A percentile compares a stretch with the other conserved stretches of the same genome.
These are phyloP conservation scores for Polyommatus iphigenia DNA, from an alignment of 2,888 invertebrate species.

Conservation along the genomic window DNA sequence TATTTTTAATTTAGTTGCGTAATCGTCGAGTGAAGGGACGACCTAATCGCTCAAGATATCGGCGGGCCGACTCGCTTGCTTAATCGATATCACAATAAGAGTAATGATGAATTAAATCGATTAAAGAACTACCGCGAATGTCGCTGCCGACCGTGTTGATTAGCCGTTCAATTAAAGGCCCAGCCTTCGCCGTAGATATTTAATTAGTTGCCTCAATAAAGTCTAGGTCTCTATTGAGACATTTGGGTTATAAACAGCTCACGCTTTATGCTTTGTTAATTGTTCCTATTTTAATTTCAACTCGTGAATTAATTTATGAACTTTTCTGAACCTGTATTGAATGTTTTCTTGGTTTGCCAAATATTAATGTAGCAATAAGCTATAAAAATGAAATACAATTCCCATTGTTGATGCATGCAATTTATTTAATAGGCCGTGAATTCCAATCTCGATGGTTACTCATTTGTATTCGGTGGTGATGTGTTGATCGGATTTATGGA, in stretches of 20 bases:
- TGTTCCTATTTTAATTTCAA: background rate
- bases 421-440: background rate
- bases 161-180: slow-evolving; percentile 22
- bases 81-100: slow-evolving; percentile 24
- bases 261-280: slow-evolving; percentile 5
- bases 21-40: slow-evolving; percentile 18
- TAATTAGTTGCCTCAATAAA: slow-evolving; percentile 12
- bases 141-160: slow-evolving; percentile 4
- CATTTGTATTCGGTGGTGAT: slow-evolving; percentile 41
- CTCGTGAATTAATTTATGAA: background rate
- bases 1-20: slow-evolving; percentile 14
- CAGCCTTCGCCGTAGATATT: slow-evolving; percentile 11
- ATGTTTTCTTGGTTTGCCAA: background rate
- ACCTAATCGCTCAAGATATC: slow-evolving; percentile 16
- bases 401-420: background rate
- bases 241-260: background rate
- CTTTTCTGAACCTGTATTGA: background rate
- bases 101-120: slow-evolving; percentile 18
- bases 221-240: background rate
- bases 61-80: background rate
- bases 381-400: background rate
- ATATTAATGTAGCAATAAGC: background rate
- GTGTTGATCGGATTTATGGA: slow-evolving; percentile 37
- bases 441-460: slow-evolving; percentile 22
- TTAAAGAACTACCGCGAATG: slow-evolving; percentile 12